These are phyloP conservation scores for Zoanthus gigantus DNA, from an alignment of 92 coral and sea anemone genomes.

Conservation along the genomic window DNA sequence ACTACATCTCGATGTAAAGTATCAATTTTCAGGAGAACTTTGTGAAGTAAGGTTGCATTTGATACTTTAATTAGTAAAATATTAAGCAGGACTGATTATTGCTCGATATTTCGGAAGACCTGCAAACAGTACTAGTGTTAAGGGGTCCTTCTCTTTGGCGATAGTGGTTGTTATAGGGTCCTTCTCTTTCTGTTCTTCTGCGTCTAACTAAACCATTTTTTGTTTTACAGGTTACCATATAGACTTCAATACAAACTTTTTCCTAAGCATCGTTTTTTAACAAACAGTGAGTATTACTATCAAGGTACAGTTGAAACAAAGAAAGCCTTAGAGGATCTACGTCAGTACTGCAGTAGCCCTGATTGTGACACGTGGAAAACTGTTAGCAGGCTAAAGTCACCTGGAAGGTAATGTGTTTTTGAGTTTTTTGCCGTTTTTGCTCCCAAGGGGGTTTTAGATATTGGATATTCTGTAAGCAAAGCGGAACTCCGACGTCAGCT, in stretches of 20 bases:
- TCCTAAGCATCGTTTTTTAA: constrained; percentile 72
- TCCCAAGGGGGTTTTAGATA: neutral
- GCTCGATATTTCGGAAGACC: too few relatives aligned
- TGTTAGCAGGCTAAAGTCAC: constrained; percentile 80
- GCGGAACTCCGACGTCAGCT: neutral
- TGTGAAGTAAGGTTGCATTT: too few relatives aligned
- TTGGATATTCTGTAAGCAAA: neutral
- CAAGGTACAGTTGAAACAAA: constrained; percentile 80
- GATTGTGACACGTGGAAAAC: constrained; percentile 92
- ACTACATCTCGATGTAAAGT: too few relatives aligned
- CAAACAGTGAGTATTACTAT: constrained; percentile 73
- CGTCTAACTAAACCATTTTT: neutral
- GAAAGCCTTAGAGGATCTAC: constrained; percentile 81
- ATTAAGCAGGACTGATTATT: too few relatives aligned
- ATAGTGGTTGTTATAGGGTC: too few relatives aligned
- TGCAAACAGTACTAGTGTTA: too few relatives aligned
- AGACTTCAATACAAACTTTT: constrained; percentile 75
- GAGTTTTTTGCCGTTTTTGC: neutral
- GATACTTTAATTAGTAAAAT: too few relatives aligned
- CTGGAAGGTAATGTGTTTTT: constrained; percentile 72
- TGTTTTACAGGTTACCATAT: constrained; percentile 78
- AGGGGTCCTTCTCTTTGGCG: too few relatives aligned
- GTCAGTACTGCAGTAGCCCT: constrained; percentile 96
- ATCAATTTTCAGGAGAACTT: too few relatives aligned
- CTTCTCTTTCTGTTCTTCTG: neutral